These are phyloP conservation scores for Hemiprocne comata DNA, from an alignment of 2,113 vertebrate species.

Conservation along the genomic window DNA sequence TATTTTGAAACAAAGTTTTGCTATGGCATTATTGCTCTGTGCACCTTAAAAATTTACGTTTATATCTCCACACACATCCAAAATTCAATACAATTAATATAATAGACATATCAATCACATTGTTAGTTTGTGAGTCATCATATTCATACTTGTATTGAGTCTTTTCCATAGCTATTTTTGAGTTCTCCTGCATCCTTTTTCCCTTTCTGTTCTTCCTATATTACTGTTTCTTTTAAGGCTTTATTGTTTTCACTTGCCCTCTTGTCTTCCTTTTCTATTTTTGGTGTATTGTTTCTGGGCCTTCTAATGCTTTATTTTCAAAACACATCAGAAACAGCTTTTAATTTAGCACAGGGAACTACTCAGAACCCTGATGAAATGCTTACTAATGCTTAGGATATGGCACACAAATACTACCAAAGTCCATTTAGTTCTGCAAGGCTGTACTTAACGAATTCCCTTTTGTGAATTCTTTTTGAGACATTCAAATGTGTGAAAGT, in stretches of 20 bases:
- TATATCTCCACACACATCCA: background rate
- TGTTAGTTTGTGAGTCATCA: slow-evolving; percentile 10
- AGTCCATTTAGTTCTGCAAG: slow-evolving; percentile 33
- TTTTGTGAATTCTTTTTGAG: slow-evolving; percentile 16
- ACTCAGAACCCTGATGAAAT: background rate
- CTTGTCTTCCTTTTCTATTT: background rate
- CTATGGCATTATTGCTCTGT: background rate
- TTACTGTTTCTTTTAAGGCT: background rate
- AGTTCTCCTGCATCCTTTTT: background rate
- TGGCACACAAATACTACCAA: background rate
- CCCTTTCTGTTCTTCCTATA: background rate
- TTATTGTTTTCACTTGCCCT: background rate
- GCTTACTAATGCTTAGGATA: background rate
- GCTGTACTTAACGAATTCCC: slow-evolving; percentile 1
- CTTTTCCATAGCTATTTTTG: background rate
- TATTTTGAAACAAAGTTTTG: background rate
- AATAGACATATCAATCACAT: background rate
- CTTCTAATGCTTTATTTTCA: background rate
- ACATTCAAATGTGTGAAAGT: background rate
- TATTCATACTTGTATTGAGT: background rate
- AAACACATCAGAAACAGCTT: background rate
- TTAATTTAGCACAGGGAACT: background rate
- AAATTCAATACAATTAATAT: background rate
- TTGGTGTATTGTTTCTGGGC: background rate
- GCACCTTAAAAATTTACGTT: background rate